These are phyloP conservation scores for Meandrusa payeni DNA, from an alignment of 2,888 invertebrate genomes.

Conservation along the genomic window DNA sequence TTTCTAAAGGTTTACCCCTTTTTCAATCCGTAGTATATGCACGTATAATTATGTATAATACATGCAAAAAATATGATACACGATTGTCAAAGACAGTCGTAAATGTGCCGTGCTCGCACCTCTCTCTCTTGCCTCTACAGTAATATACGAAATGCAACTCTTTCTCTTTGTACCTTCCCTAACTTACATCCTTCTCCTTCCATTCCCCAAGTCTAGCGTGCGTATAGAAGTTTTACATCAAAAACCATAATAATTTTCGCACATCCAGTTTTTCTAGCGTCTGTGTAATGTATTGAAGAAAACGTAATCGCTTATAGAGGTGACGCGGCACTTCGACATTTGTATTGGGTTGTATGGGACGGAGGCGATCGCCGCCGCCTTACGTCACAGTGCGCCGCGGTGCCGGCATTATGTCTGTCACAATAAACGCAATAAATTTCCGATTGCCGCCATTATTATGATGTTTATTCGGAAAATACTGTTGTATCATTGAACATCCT, in stretches of 20 bases:
- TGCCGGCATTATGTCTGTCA: constrained; percentile 7
- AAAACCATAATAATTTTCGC: constrained; percentile 25
- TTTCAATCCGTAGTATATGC: too few relatives aligned
- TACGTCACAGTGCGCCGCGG: constrained; percentile 7
- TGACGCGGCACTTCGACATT: constrained; percentile 61
- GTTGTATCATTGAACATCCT: constrained; percentile 6
- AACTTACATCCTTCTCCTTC: too few relatives aligned
- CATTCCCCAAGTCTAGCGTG: too few relatives aligned
- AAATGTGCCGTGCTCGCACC: too few relatives aligned
- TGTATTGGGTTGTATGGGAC: constrained; percentile 43
- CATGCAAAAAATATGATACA: too few relatives aligned
- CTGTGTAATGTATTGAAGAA: constrained; percentile 57
- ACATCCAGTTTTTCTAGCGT: constrained; percentile 36
- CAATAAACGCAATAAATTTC: constrained; percentile 23
- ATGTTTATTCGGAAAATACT: constrained; percentile 20
- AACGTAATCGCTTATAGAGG: constrained; percentile 76
- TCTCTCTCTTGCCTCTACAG: too few relatives aligned
- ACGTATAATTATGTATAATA: too few relatives aligned
- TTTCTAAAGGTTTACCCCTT: too few relatives aligned
- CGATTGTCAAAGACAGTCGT: too few relatives aligned
- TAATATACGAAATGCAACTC: too few relatives aligned
- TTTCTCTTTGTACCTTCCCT: too few relatives aligned
- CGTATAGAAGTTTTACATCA: too few relatives aligned
- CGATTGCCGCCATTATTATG: constrained; percentile 21
- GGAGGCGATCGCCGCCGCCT: constrained; percentile 22